Conservation (phyloP, 2,797 vertebrate species). For the Serranus cabrilla region DNA sequence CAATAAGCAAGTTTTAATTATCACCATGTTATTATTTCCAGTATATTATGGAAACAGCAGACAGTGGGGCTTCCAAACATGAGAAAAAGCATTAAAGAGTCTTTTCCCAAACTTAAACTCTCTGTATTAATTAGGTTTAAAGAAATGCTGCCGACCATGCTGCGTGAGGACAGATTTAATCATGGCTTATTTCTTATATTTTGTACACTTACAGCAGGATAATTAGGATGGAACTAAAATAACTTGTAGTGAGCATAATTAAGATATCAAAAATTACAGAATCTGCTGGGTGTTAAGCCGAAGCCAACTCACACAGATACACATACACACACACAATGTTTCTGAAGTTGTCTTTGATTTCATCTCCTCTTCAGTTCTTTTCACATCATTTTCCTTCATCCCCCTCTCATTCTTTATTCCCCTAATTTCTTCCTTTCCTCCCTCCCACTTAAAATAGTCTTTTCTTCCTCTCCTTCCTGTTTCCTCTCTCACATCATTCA, state of each 20-base stretch:
- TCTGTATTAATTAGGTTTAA: slow-evolving; percentile 21
- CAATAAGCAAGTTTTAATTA: not conserved
- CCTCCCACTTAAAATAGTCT: not conserved
- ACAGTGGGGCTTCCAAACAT: not conserved
- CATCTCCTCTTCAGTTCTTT: not conserved
- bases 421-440: slow-evolving; percentile 3
- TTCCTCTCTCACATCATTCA: slow-evolving; percentile 25
- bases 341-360: slow-evolving; percentile 19
- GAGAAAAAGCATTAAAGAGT: not conserved
- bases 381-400: not conserved
- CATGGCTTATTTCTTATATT: slow-evolving; percentile 7
- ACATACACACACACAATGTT: not conserved
- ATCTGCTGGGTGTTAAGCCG: not conserved
- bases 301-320: not conserved
- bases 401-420: not conserved
- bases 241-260: slow-evolving; percentile 22
- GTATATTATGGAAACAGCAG: not conserved
- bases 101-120: not conserved
- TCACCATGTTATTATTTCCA: too few relatives aligned
- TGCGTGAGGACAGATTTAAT: slow-evolving; percentile 18
- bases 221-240: slow-evolving; percentile 18
- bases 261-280: slow-evolving; percentile 4
- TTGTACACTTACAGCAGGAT: slow-evolving; percentile 7
- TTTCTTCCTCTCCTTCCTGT: not conserved
- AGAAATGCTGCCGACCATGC: slow-evolving; percentile 2